Percentiles rank a stretch among this genome's conserved stretches.
These are phyloP conservation scores for Papilio dardanus DNA, from an alignment of 1,140 invertebrate genomes.

Conservation along the genomic window DNA sequence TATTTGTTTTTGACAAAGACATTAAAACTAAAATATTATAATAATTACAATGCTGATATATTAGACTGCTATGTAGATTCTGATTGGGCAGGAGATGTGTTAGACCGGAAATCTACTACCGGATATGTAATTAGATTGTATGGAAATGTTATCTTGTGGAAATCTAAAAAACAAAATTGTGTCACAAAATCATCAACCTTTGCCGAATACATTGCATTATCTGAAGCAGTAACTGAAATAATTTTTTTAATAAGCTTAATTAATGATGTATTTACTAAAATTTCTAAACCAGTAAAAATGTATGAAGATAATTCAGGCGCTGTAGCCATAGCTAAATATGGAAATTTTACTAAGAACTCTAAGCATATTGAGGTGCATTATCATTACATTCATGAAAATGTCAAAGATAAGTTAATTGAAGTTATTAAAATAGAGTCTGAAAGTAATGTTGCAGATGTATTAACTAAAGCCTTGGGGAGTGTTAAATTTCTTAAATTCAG, in stretches of 20 bases:
- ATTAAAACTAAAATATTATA: constrained; percentile 60
- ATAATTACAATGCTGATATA: constrained; percentile 51
- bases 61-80: constrained; percentile 66
- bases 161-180: constrained; percentile 56
- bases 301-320: constrained; percentile 58
- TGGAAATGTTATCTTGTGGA: constrained; percentile 63
- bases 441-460: constrained; percentile 47
- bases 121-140: constrained; percentile 62
- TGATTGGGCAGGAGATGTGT: constrained; percentile 66
- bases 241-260: constrained; percentile 50
- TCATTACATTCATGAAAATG: constrained; percentile 56
- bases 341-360: constrained; percentile 58
- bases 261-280: constrained; percentile 51
- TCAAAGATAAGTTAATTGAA: constrained; percentile 50
- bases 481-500: too few species aligned
- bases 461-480: too few species aligned
- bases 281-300: constrained; percentile 51
- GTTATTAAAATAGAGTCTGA: constrained; percentile 49
- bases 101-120: constrained; percentile 64
- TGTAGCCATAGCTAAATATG: constrained; percentile 55
- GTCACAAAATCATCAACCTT: constrained; percentile 57
- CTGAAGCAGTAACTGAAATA: constrained; percentile 53
- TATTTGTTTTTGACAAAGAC: constrained; percentile 65
- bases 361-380: constrained; percentile 60
- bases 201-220: constrained; percentile 55